Conservation (phyloP, 2,797 vertebrate genomes). For the Nannoperca obscura region DNA sequence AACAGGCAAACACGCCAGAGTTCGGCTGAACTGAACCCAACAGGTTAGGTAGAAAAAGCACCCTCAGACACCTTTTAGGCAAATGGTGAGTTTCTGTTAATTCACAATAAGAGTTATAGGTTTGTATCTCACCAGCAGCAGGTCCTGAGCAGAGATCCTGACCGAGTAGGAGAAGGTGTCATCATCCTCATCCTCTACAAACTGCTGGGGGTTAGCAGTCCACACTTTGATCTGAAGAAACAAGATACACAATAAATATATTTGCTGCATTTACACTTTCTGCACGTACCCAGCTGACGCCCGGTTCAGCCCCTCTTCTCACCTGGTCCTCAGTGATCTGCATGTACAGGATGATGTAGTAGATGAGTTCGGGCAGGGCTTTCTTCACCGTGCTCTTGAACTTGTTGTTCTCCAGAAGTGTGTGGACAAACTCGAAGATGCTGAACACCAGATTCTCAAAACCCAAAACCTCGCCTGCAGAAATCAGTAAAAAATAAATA, state of each 20-base stretch:
- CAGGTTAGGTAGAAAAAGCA: background rate
- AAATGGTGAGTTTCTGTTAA: background rate
- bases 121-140: slow-evolving; percentile 90
- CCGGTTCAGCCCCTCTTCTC: slow-evolving; percentile 25
- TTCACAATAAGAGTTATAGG: background rate
- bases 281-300: background rate
- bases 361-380: slow-evolving; percentile 96
- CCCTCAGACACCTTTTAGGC: background rate
- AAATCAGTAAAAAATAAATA: background rate
- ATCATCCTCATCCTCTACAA: slow-evolving; percentile 98
- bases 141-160: slow-evolving; percentile 96
- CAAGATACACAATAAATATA: background rate
- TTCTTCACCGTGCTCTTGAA: slow-evolving; percentile 98
- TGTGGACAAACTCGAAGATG: slow-evolving; percentile 99
- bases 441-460: slow-evolving; percentile 99
- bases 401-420: slow-evolving; percentile 96
- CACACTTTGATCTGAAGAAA: slow-evolving; percentile 93
- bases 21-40: background rate
- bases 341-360: slow-evolving; percentile 99
- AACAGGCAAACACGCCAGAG: background rate
- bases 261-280: background rate
- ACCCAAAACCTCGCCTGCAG: slow-evolving; percentile 96
- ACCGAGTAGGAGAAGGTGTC: slow-evolving; percentile 99
- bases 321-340: slow-evolving; percentile 99
- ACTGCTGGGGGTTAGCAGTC: slow-evolving; percentile 98